phyloP scores from a whole-genome alignment of 2,797 vertebrate species.

The Mus spretus region DNA sequence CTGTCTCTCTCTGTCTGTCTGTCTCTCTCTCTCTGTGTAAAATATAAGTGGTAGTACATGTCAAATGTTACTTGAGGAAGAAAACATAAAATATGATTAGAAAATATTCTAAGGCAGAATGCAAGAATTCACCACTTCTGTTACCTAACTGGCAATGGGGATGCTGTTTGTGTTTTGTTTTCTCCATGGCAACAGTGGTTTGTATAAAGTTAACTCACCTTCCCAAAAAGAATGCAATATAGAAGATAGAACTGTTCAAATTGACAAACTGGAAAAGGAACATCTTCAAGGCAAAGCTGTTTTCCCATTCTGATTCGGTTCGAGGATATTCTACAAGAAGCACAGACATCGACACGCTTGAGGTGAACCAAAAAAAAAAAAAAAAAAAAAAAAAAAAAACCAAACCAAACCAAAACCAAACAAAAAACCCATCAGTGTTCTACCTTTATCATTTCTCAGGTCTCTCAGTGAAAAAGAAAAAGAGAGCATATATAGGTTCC shows the following conservation, averaged over 20 bases:
- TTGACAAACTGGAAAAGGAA: constrained; percentile 99
- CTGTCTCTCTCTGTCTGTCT: neutral
- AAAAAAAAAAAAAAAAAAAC: neutral
- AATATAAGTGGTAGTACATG: constrained; percentile 1
- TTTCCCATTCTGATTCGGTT: constrained; percentile 99
- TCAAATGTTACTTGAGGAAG: neutral
- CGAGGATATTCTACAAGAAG: constrained; percentile 94
- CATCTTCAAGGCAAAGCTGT: constrained; percentile 99
- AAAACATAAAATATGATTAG: neutral
- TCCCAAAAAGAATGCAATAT: constrained; percentile 99
- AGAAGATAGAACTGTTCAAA: constrained; percentile 99
- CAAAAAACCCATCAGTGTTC: neutral
- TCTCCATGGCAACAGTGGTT: neutral
- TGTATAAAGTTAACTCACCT: constrained; percentile 90
- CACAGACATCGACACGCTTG: neutral
- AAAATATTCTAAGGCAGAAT: neutral
- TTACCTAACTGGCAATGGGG: neutral
- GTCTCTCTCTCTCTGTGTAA: neutral
- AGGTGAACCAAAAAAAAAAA: neutral
- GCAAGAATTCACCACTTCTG: neutral
- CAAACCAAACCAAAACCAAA: neutral
- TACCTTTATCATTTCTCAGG: neutral
- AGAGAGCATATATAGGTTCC: neutral
- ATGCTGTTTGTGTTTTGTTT: neutral
- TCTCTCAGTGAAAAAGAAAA: neutral